These are phyloP conservation scores for Callaeas wilsoni DNA, from an alignment of 2,113 vertebrate genomes.

Conservation along the genomic window DNA sequence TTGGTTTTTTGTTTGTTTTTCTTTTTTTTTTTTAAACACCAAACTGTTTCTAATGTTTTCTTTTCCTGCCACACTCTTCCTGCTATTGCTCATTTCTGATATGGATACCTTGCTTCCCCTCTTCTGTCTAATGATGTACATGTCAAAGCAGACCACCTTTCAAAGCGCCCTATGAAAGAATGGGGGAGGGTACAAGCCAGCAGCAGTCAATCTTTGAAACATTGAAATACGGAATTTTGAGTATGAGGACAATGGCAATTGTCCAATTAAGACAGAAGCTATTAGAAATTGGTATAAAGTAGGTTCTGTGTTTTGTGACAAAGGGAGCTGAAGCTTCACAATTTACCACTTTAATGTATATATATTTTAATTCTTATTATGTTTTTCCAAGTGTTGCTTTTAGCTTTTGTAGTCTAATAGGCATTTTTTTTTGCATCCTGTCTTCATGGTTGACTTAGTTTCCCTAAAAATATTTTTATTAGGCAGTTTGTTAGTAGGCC, in stretches of 20 bases:
- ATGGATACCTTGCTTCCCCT: conserved; percentile 52
- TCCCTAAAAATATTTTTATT: conserved; percentile 7
- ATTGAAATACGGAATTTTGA: background rate
- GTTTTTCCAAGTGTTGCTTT: background rate
- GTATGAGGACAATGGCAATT: conserved; percentile 38
- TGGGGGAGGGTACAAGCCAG: conserved; percentile 22
- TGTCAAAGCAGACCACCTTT: conserved; percentile 66
- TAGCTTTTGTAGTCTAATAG: background rate
- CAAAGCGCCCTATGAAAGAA: conserved; percentile 49
- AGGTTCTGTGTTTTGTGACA: background rate
- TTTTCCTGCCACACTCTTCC: conserved; percentile 25
- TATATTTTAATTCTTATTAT: background rate
- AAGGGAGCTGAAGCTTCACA: background rate
- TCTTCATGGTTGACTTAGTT: background rate
- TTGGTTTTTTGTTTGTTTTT: background rate
- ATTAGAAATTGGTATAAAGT: background rate
- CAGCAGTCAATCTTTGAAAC: conserved; percentile 58
- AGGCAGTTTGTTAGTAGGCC: background rate
- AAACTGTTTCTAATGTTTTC: conserved; percentile 48
- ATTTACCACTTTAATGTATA: background rate
- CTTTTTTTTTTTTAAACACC: background rate
- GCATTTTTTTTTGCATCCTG: background rate
- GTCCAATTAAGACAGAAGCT: conserved; percentile 46
- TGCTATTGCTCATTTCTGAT: conserved; percentile 51
- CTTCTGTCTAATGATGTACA: conserved; percentile 52